Conservation (phyloP, 2,888 invertebrate genomes). For the Erebia palarica region DNA sequence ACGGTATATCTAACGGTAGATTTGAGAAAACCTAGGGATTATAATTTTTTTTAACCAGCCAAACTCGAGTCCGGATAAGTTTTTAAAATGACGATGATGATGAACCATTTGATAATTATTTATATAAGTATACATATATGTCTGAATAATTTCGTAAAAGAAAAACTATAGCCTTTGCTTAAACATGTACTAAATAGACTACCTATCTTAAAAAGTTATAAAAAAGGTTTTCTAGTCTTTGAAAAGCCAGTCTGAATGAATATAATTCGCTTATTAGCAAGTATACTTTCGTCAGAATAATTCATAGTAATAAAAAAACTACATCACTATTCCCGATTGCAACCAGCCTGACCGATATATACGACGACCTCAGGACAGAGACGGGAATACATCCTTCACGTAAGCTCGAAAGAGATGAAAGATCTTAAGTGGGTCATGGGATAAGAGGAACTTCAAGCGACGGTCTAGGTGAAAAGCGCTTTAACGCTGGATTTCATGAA, state of each 20-base stretch:
- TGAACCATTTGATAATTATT: too few species aligned
- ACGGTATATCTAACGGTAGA: too few species aligned
- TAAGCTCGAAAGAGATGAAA: constrained; percentile 49
- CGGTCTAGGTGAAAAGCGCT: constrained; percentile 64
- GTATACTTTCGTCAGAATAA: constrained; percentile 5
- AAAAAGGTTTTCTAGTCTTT: too few species aligned
- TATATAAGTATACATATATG: too few species aligned
- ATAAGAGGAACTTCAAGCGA: constrained; percentile 66
- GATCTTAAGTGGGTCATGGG: constrained; percentile 76
- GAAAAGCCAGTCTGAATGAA: not conserved
- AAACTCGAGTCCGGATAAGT: too few species aligned
- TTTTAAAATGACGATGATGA: too few species aligned
- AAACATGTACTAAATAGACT: too few species aligned
- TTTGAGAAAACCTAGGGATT: too few species aligned
- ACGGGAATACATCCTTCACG: constrained; percentile 45
- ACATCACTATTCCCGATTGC: constrained; percentile 69
- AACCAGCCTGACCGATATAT: constrained; percentile 76
- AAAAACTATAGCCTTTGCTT: too few species aligned
- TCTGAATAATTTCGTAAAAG: too few species aligned
- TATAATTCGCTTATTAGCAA: not conserved
- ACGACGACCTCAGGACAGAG: constrained; percentile 71
- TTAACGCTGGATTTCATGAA: constrained; percentile 55
- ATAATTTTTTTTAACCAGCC: too few species aligned
- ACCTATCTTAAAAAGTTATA: too few species aligned
- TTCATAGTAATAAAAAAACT: constrained; percentile 18